Base-by-base conservation (phyloP, 1,140 invertebrate species). In the Meloidogyne exigua region DNA sequence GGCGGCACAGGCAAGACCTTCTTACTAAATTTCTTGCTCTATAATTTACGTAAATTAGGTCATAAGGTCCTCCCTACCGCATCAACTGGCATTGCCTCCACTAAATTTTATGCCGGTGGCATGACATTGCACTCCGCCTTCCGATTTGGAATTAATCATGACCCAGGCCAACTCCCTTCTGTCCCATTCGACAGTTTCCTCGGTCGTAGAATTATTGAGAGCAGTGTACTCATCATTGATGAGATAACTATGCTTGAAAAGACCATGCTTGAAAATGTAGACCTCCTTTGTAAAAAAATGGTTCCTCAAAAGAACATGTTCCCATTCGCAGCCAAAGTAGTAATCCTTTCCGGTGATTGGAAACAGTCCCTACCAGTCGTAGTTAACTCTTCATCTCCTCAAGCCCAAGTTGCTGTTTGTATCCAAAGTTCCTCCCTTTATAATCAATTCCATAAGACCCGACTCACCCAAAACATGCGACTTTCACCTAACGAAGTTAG, bases 281-380 rank as follows among this genome's bases (percentile, higher is more conserved):
- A 76, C n/a, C 23, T 39, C 2, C 18, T 73, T 23, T 75, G 70
- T 21, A 13, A 32, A 21, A 69, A 36, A 26, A 13, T 65, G 2
- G 11, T 25, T 2, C 25, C 64, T 0, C 13, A 25, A 18, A 18
- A 21, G 3, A 36, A 28, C 0, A 21, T 76, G 2, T 63, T 76
- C 0, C 68, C 68, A 2, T 76, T 76, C 44, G 63, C 63, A 3
- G 66, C 26, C 0, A 76, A 76, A 76, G 36, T 76, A 2, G 66
- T 76, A 15, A 21, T 76, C 4, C 10, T 76, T n/a, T 39, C 32
- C 1, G 64, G 36, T 26, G 75, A 76, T 18, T 75, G 68, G 68
- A 69, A 76, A 73, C 75, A 76, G 21, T 73, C 62, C 23, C 36
- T 76, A 11, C 75, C 75, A 3, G 64, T 76, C 0, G 75, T 76